Evolutionary conservation across 92 coral and sea anemone genomes (phyloP).

Genomic region (Actinernus sp.): DNA sequence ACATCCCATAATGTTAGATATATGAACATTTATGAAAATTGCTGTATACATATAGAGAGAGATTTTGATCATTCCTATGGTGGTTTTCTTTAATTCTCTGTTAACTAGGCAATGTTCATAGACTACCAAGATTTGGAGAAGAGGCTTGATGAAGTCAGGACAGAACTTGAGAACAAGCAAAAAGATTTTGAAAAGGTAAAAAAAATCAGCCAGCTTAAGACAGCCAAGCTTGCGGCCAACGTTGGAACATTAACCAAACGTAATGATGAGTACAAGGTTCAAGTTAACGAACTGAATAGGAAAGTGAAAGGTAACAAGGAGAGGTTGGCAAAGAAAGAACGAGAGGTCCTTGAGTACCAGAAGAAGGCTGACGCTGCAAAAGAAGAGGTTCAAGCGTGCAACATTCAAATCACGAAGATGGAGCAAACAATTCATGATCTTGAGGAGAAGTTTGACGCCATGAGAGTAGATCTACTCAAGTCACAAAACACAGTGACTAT

Average conservation of each 20-base stretch:
- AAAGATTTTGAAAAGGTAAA: conserved; percentile 59
- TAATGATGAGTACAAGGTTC: conserved; percentile 28
- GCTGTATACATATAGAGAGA: too few species aligned
- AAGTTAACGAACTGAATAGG: conserved; percentile 18
- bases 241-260: conserved; percentile 24
- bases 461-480: not conserved
- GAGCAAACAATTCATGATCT: conserved; percentile 32
- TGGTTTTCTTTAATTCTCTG: not conserved
- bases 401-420: conserved; percentile 46
- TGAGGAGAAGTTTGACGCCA: conserved; percentile 3
- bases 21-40: too few species aligned
- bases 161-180: conserved; percentile 45
- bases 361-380: conserved; percentile 35
- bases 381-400: conserved; percentile 36
- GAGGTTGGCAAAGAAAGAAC: conserved; percentile 9
- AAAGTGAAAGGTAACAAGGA: conserved; percentile 32
- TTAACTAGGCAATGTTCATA: conserved; percentile 17
- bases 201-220: conserved; percentile 44
- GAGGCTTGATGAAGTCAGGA: conserved; percentile 19
- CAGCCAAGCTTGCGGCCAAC: conserved; percentile 49
- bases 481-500: not conserved
- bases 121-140: conserved; percentile 16
- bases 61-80: too few species aligned
- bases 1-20: too few species aligned
- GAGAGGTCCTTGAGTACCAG: conserved; percentile 27